Evolutionary conservation across 35 echinoderm and acorn worm genomes (phyloP).

Genomic region (Ophioderma brevispina): DNA sequence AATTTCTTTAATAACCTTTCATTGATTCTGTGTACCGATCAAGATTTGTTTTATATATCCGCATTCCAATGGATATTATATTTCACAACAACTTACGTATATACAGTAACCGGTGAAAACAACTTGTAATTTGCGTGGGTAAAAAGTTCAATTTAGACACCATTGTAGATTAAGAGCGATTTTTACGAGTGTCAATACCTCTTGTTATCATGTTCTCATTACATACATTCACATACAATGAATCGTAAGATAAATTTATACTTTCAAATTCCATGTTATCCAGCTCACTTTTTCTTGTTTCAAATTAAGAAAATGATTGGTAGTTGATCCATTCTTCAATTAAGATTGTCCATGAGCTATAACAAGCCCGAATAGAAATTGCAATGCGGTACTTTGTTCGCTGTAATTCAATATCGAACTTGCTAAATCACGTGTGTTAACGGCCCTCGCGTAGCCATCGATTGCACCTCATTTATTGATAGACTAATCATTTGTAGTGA

Average conservation of each 20-base stretch:
- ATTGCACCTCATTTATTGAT: not conserved
- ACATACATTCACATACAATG: too few relatives aligned
- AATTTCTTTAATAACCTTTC: too few relatives aligned
- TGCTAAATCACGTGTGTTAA: not conserved
- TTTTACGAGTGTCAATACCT: not conserved
- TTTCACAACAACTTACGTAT: too few relatives aligned
- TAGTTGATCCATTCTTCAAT: not conserved
- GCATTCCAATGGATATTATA: too few relatives aligned
- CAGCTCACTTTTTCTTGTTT: not conserved
- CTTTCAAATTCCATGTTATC: not conserved
- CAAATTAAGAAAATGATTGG: not conserved
- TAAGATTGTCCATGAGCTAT: not conserved
- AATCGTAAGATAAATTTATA: not conserved
- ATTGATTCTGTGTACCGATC: too few relatives aligned
- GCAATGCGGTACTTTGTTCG: not conserved
- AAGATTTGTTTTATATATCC: too few relatives aligned
- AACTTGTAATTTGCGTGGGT: too few relatives aligned
- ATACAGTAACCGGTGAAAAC: too few relatives aligned
- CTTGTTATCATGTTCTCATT: too few relatives aligned
- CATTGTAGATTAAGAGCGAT: not conserved
- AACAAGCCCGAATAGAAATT: not conserved
- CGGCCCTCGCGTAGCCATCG: not conserved
- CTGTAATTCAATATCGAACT: not conserved
- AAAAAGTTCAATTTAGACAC: not conserved
- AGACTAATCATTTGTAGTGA: not conserved